phyloP scores from a whole-genome alignment of 1,140 invertebrate species.

The Scaptomyza graminum region DNA sequence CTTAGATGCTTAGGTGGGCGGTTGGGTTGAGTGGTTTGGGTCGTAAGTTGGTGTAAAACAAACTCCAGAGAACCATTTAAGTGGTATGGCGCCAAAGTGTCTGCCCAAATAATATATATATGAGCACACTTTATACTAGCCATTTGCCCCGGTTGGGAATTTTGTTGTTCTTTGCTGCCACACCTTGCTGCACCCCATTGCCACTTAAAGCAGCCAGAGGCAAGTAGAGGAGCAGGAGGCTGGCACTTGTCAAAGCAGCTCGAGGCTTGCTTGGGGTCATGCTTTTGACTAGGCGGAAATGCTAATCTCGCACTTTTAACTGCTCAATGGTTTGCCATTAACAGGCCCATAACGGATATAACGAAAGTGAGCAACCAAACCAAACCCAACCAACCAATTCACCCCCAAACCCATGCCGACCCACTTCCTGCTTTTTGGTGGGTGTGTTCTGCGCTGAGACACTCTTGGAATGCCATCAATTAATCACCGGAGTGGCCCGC shows the following conservation, averaged over 20 bases:
- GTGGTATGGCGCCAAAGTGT: constrained; percentile 32
- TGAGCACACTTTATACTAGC: not conserved
- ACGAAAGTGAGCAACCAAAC: constrained; percentile 3
- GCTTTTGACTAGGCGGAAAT: constrained; percentile 43
- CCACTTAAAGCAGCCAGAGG: constrained; percentile 26
- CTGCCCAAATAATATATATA: constrained; percentile 9
- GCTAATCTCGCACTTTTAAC: constrained; percentile 64
- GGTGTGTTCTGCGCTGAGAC: constrained; percentile 29
- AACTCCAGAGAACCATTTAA: too few species aligned
- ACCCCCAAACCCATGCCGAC: not conserved
- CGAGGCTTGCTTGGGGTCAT: constrained; percentile 21
- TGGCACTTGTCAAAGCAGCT: constrained; percentile 29
- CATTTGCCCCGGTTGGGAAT: not conserved
- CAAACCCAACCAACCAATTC: too few species aligned
- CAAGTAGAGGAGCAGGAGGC: not conserved
- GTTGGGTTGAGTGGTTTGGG: not conserved
- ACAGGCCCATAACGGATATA: constrained; percentile 58
- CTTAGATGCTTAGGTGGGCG: constrained; percentile 1
- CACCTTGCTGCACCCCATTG: constrained; percentile 27
- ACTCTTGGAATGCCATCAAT: constrained; percentile 60
- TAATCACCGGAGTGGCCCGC: constrained; percentile 68
- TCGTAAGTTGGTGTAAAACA: too few species aligned
- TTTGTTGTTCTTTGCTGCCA: constrained; percentile 17
- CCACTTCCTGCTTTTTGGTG: not conserved
- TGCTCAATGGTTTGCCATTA: constrained; percentile 71